Evolutionary conservation across 1,140 invertebrate species (phyloP).

Genomic region (Brachionus koreanus): DNA sequence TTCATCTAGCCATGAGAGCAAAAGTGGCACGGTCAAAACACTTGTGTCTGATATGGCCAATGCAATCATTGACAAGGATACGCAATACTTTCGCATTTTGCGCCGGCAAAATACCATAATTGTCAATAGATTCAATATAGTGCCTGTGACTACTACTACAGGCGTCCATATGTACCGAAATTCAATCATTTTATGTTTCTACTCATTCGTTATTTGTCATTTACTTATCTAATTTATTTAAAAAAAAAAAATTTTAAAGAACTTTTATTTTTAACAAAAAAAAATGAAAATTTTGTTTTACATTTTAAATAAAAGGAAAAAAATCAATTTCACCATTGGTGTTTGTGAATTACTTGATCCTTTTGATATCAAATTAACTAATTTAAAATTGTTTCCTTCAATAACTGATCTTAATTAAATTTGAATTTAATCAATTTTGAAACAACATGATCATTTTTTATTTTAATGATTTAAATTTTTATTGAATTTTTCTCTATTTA

Average conservation of each 20-base stretch:
- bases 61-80: constrained; percentile 22
- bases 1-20: constrained; percentile 27
- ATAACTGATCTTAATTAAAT: not conserved
- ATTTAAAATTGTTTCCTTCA: not conserved
- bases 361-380: not conserved
- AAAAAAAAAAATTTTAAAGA: not conserved
- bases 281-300: not conserved
- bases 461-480: too few species aligned
- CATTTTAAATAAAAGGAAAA: too few species aligned
- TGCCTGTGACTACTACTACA: not conserved
- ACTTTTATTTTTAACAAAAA: not conserved
- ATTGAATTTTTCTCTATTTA: too few species aligned
- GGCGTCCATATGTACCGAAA: constrained; percentile 25
- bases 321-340: not conserved
- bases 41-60: constrained; percentile 26
- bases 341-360: not conserved
- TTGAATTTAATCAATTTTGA: too few species aligned
- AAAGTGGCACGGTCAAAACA: not conserved
- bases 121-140: constrained; percentile 18
- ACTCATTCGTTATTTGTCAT: not conserved
- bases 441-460: too few species aligned
- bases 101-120: constrained; percentile 32
- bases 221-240: not conserved
- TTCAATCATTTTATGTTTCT: constrained; percentile 1
- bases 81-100: constrained; percentile 39